phyloP scores from a whole-genome alignment of 1,140 invertebrate species.

The Drosophila asahinai region DNA sequence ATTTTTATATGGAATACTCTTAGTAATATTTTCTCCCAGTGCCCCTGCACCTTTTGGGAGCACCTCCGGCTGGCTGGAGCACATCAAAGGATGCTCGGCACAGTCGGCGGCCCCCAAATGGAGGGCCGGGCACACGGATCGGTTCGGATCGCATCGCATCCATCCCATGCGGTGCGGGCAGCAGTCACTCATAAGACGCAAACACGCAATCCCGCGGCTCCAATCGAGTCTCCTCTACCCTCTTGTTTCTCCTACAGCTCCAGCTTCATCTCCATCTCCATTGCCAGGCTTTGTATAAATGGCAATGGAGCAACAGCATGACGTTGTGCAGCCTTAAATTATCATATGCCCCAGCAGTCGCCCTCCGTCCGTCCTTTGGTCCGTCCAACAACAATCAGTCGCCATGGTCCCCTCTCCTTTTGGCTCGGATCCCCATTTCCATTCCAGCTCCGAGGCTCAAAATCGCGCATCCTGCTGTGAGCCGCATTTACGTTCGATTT shows the following conservation, averaged over 20 bases:
- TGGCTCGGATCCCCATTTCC: constrained; percentile 12
- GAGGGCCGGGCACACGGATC: constrained; percentile 36
- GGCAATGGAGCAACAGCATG: constrained; percentile 81
- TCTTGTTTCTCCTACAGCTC: neutral
- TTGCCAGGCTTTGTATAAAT: constrained; percentile 67
- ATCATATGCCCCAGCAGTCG: constrained; percentile 74
- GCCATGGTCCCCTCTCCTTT: constrained; percentile 6
- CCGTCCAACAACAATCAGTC: constrained; percentile 62
- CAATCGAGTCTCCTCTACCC: constrained; percentile 11
- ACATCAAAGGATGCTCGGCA: constrained; percentile 82
- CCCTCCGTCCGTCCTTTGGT: constrained; percentile 27
- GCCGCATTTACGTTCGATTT: constrained; percentile 83
- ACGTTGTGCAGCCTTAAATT: constrained; percentile 83
- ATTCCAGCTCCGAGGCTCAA: constrained; percentile 35
- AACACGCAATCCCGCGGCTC: constrained; percentile 68
- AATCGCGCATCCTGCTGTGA: constrained; percentile 80
- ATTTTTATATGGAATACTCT: too few relatives aligned
- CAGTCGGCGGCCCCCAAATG: constrained; percentile 71
- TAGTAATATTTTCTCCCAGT: neutral
- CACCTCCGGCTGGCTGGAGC: constrained; percentile 38
- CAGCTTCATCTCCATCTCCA: constrained; percentile 3
- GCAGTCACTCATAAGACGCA: constrained; percentile 78
- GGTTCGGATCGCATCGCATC: constrained; percentile 30
- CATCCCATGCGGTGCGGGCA: constrained; percentile 67
- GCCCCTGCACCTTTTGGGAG: constrained; percentile 35